These are phyloP conservation scores for Probosciger aterrimus DNA, from an alignment of 2,113 vertebrate species.

Conservation along the genomic window DNA sequence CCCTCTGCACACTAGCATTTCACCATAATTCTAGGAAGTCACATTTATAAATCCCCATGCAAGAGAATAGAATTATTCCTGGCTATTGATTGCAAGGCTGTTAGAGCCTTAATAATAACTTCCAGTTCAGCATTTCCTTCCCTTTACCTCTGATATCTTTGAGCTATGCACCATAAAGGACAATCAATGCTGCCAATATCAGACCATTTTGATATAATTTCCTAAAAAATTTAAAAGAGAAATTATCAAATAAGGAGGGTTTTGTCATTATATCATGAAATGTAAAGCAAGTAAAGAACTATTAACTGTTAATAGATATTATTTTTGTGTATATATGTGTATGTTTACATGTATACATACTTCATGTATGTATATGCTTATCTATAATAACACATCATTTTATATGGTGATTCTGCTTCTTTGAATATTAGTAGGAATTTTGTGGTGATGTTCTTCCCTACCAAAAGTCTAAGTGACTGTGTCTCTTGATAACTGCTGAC, in stretches of 20 bases:
- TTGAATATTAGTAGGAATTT: neutral
- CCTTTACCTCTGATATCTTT: constrained; percentile 45
- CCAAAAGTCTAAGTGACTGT: neutral
- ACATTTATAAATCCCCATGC: constrained; percentile 33
- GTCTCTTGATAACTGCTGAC: neutral
- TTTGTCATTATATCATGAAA: neutral
- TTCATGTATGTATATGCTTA: neutral
- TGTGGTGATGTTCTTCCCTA: neutral
- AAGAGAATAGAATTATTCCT: constrained; percentile 61
- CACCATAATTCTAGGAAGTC: constrained; percentile 10
- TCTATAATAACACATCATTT: neutral
- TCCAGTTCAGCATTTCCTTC: constrained; percentile 46
- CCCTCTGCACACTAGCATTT: constrained; percentile 30
- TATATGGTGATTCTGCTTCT: neutral
- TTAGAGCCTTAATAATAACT: constrained; percentile 58
- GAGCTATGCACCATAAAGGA: constrained; percentile 14
- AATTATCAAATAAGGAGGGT: neutral
- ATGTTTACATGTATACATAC: neutral
- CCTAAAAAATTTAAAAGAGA: neutral
- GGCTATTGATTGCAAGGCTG: constrained; percentile 66
- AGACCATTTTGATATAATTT: constrained; percentile 26
- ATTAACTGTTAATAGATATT: neutral
- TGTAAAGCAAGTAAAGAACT: neutral
- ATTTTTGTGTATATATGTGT: neutral
- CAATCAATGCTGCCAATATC: constrained; percentile 62